Base-by-base conservation (phyloP, 2,888 invertebrate species). In the Lycocerus yunnanus region DNA sequence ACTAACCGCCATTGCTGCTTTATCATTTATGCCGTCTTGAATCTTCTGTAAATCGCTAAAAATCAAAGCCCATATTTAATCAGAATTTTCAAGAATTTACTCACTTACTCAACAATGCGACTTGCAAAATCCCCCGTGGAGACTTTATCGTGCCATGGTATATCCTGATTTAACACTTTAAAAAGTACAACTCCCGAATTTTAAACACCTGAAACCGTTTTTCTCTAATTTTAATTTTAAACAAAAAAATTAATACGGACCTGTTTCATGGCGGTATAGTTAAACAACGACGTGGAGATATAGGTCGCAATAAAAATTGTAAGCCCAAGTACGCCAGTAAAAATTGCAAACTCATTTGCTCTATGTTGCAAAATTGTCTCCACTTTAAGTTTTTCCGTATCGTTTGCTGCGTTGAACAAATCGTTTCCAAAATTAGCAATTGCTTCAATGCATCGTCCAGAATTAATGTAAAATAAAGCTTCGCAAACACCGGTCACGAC, bases 211-310 rank as follows among this genome's bases (percentile, higher is more conserved):
- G 80, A 63, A 83, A 86, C 68, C 70, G 60, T 67, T 6, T 6
- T 43, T 43, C 20, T 10, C 6, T 18, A 10, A 1, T 16, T 60
- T 69, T 14, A 14, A 1, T 15, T 11, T n/a, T n/a, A 0, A 5
- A 11, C 5, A 43, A 1, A 1, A 43, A 11, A 18, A 13, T 1
- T 24, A 10, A 43, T 27, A 27, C 60, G 68, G 83, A 92, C 93
- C 88, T 93, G 94, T 81, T 90, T 91, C 83, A 91, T 91, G 0
- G 94, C 93, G 0, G 92, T 89, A 74, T 91, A 91, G 83, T 94
- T 94, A 86, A 94, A 93, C 5, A 91, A 80, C 4, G 91, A 90
- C 1, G 93, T 90, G 0, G 93, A 91, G 4, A 90, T 78, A 82
- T 94, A 94, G 66, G 92, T 91, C 74, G 92, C 86, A 0, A 91